Evolutionary conservation across 2,113 vertebrate species (phyloP), one percentile per base, ranked within the genome.

Genomic region (Myotis davidii): DNA sequence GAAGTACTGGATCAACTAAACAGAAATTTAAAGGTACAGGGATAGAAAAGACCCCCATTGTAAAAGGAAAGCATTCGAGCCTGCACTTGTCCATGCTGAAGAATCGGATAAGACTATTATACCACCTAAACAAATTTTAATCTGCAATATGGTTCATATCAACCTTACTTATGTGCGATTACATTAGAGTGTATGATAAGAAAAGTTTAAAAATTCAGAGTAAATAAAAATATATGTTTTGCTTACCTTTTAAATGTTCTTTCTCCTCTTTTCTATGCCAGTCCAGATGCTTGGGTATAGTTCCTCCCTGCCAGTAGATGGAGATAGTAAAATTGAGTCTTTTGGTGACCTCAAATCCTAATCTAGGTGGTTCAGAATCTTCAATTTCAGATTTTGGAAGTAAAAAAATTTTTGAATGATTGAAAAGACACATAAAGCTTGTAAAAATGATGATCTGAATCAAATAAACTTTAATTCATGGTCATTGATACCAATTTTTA

Each of bases 271-370:
- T 98, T 97, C 97, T 98, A 98, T 97, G 97, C 97, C 97, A 98
- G 97, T 98, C 97, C 97, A 98, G 96, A 97, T 83, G 97, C 90
- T 81, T 96, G 97, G 96, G 94, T 92, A 96, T 94, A 97, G 96
- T 97, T 98, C 97, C 92, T 98, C 95, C 97, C 97, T 98, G 97
- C 97, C 97, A 98, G 97, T 95, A 98, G 97, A 97, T 74, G 96
- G 97, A 98, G 97, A 97, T 97, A 98, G 97, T 97, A 97, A 97
- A 97, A 97, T 97, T 97, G 97, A 98, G 97, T 97, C 97, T 97
- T 95, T 89, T 82, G 96, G 85, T 95, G 96, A 97, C 96, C 97
- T 97, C 95, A 73, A 83, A 95, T 95, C 92, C 92, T 97, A 97
- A 87, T 92, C 90, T 96, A 97, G 92, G 92, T 90, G 96, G 96